phyloP scores from a whole-genome alignment of 2,113 vertebrate species.

The Chaetops frenatus region DNA sequence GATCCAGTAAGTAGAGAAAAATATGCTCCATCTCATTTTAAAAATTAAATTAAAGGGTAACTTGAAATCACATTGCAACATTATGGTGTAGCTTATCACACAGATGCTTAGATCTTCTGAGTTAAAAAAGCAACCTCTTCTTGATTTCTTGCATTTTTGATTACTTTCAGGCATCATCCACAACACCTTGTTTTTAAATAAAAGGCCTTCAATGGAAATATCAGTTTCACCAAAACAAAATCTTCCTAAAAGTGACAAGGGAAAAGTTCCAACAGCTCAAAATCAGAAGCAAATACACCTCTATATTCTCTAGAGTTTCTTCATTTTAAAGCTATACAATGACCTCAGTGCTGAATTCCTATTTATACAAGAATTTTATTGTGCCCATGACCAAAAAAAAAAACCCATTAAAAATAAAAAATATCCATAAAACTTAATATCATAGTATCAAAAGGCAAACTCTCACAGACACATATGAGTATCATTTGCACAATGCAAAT shows the following conservation, averaged over 20 bases:
- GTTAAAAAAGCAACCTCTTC: neutral
- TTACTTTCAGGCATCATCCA: neutral
- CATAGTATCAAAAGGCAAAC: neutral
- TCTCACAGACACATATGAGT: rapidly evolving
- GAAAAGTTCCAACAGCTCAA: neutral
- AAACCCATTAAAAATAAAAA: neutral
- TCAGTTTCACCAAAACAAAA: neutral
- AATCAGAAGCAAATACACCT: neutral
- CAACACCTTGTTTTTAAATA: neutral
- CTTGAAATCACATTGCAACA: neutral
- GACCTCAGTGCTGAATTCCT: neutral
- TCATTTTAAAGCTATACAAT: neutral
- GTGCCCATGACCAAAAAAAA: neutral
- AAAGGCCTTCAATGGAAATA: neutral
- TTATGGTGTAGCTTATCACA: neutral
- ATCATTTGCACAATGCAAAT: neutral
- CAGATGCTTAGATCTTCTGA: neutral
- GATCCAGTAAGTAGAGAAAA: neutral
- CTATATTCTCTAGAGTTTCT: neutral
- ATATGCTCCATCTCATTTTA: neutral
- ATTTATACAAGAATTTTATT: neutral
- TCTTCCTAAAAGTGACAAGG: neutral
- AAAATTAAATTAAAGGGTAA: neutral
- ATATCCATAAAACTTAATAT: neutral
- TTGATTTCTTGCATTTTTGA: neutral